A percentile compares a stretch with the other conserved stretches of the same genome.
Evolutionary conservation across 2,888 invertebrate genomes (phyloP).

Genomic region (Leucozona laternaria): DNA sequence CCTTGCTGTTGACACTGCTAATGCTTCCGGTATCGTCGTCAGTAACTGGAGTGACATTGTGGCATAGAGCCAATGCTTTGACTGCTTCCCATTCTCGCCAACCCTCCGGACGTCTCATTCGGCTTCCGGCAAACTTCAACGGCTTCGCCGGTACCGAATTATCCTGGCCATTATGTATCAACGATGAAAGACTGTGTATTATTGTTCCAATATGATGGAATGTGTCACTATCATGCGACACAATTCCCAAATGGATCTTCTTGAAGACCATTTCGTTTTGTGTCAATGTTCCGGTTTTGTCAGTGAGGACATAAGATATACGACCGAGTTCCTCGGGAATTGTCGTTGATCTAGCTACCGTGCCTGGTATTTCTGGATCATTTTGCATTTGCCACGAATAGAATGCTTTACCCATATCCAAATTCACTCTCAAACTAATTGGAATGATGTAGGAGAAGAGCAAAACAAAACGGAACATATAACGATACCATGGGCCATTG

Average conservation of each 20-base stretch:
- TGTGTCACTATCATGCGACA: conserved; percentile 91
- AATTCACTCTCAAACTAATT: conserved; percentile 98
- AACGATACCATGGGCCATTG: conserved; percentile 97
- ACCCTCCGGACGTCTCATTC: conserved; percentile 88
- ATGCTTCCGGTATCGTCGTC: conserved; percentile 85
- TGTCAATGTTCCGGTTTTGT: conserved; percentile 99
- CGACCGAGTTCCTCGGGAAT: conserved; percentile 99
- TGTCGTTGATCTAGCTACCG: conserved; percentile 98
- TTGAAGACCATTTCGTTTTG: conserved; percentile 99
- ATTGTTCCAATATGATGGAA: conserved; percentile 83
- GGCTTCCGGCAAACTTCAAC: conserved; percentile 80
- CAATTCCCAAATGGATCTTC: conserved; percentile 96
- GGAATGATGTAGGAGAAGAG: conserved; percentile 99
- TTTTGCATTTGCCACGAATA: conserved; percentile 98
- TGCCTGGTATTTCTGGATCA: conserved; percentile 96
- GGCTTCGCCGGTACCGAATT: conserved; percentile 74
- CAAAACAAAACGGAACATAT: conserved; percentile 97
- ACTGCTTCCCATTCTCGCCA: conserved; percentile 94
- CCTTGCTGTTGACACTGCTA: conserved; percentile 69
- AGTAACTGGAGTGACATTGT: conserved; percentile 99
- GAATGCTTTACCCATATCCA: conserved; percentile 99
- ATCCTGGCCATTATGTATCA: conserved; percentile 79
- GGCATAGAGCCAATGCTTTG: conserved; percentile 97
- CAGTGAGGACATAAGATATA: conserved; percentile 97
- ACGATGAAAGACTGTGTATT: conserved; percentile 80